Base-by-base conservation (phyloP, 2,888 invertebrate species). In the Melanostoma mellinum region DNA sequence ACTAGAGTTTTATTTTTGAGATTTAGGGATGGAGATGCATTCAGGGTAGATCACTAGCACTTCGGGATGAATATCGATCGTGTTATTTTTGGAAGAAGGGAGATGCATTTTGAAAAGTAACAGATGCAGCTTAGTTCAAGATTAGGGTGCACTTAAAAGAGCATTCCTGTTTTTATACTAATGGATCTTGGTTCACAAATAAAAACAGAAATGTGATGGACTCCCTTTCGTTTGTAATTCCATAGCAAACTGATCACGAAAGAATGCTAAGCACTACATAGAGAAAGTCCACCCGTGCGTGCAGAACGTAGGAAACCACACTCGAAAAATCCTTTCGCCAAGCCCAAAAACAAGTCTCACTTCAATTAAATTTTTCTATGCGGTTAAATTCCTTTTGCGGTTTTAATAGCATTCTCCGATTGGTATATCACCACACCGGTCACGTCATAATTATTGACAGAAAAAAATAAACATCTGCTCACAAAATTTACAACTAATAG, bases 401-500 rank as follows among this genome's bases (percentile, higher is more conserved):
- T 53, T 68, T 44, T 33, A 32, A 52, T 30, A 53, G 6, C 6
- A 30, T 42, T 48, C 38, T 48, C 6, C 6, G 42, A 20, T n/a
- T 8, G 42, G 52, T 76, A 72, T 20, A 61, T 72, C 74, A 71
- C 60, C 36, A 20, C 6, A 2, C 1, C 20, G 46, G n/a, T 5
- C 10, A 40, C 10, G 10, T 38, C 32, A 56, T 30, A 42, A 40
- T 35, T 20, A 20, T 20, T 20, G 20, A 20, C 20, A 20, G 20
- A 20, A 20, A 10, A n/a, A 9, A 30, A 40, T 48, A 69, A 67
- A 78, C 84, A 84, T 79, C 84, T 84, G 84, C 60, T 65, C 60
- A 3, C 3, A 38, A 33, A 74, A 84, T 79, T 71, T 74, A 58
- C 67, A 44, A 33, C 32, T 55, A 48, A 38, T 5, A 6, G 36